phyloP scores from a whole-genome alignment of 2,113 vertebrate species.

The Cochlearius cochlearius region DNA sequence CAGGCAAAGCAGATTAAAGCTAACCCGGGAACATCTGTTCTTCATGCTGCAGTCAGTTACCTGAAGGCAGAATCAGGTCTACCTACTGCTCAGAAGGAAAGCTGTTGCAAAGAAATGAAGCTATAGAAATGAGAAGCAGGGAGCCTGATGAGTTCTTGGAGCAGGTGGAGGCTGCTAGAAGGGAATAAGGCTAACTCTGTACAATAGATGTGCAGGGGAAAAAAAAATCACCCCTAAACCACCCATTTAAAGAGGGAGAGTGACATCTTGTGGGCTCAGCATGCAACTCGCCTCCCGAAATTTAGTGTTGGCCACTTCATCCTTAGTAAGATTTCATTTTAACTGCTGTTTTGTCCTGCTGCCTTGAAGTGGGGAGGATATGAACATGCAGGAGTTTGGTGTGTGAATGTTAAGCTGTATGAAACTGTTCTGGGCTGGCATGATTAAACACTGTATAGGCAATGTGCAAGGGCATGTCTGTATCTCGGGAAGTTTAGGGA shows the following conservation, averaged over 20 bases:
- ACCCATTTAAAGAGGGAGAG: not conserved
- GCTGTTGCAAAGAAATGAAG: not conserved
- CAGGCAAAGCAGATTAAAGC: not conserved
- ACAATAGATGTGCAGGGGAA: accelerated
- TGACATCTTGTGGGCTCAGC: conserved; percentile 70
- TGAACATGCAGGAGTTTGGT: accelerated
- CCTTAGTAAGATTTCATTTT: not conserved
- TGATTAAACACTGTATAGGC: accelerated
- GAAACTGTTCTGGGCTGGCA: not conserved
- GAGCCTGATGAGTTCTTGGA: not conserved
- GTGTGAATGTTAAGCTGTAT: not conserved
- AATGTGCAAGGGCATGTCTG: not conserved
- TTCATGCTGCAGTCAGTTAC: not conserved
- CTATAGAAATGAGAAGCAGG: not conserved
- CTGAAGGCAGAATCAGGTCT: not conserved
- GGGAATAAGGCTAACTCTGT: accelerated
- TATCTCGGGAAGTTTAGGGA: too few relatives aligned
- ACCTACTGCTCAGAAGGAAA: accelerated
- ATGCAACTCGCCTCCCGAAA: not conserved
- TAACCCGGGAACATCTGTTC: not conserved
- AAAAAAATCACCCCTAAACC: accelerated
- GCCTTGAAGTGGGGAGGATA: accelerated
- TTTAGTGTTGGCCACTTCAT: accelerated
- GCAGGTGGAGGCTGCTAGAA: not conserved
- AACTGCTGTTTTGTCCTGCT: not conserved